Conservation (phyloP, 92 coral and sea anemone genomes). For the Zoanthus solanderi region DNA sequence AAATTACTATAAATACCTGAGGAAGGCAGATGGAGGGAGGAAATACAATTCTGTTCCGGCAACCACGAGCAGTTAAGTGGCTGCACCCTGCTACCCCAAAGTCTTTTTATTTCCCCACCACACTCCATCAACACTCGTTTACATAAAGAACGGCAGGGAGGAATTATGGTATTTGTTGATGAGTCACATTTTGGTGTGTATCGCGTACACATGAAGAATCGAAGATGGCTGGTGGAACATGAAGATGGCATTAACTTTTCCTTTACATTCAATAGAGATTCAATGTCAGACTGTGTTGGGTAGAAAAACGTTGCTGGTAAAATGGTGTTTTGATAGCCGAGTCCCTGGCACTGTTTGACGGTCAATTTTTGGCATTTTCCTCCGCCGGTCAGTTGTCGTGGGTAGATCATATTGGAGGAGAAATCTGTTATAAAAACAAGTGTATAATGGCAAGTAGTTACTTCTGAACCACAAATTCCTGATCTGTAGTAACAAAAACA, state of each 20-base stretch:
- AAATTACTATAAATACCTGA: not conserved
- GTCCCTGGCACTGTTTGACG: constrained; percentile 26
- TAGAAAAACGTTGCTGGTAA: constrained; percentile 31
- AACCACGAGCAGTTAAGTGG: constrained; percentile 22
- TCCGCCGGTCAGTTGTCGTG: constrained; percentile 34
- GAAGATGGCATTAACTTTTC: not conserved
- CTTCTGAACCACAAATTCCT: not conserved
- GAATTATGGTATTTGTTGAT: not conserved
- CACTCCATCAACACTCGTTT: constrained; percentile 10
- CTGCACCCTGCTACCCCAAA: not conserved
- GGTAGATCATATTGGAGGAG: constrained; percentile 12
- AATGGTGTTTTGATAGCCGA: constrained; percentile 35
- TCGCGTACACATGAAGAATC: constrained; percentile 28
- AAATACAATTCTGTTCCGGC: constrained; percentile 29
- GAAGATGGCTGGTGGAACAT: constrained; percentile 9
- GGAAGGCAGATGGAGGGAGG: not conserved
- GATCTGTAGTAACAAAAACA: not conserved
- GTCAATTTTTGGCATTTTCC: constrained; percentile 38
- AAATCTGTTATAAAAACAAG: constrained; percentile 8
- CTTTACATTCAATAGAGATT: not conserved
- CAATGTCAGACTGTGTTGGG: constrained; percentile 15
- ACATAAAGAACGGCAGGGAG: constrained; percentile 32
- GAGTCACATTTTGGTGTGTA: constrained; percentile 32
- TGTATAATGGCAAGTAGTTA: not conserved
- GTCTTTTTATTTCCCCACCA: not conserved